These are phyloP conservation scores for Prunella fulvescens DNA, from an alignment of 2,113 vertebrate species.

Conservation along the genomic window DNA sequence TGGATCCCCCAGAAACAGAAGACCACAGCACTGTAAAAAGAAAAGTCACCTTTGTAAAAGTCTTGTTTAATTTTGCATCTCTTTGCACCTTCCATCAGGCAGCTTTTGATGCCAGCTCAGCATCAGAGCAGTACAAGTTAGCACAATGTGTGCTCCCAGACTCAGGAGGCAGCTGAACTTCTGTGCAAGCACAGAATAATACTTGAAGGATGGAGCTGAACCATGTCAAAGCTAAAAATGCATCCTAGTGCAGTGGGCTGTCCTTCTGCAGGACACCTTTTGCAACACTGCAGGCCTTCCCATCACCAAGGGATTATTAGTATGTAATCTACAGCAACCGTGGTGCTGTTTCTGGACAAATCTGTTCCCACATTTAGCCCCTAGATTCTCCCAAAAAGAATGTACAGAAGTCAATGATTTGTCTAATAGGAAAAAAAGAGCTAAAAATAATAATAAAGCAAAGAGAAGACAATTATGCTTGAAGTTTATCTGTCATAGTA, in stretches of 20 bases:
- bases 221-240: neutral
- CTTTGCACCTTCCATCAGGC: neutral
- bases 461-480: neutral
- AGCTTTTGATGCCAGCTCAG: neutral
- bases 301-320: neutral
- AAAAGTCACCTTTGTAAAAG: neutral
- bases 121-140: neutral
- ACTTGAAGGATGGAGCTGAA: neutral
- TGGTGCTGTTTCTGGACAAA: neutral
- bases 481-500: neutral
- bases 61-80: neutral
- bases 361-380: neutral
- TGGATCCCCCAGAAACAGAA: neutral
- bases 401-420: neutral
- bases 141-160: neutral
- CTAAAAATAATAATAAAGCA: neutral
- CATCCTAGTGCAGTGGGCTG: neutral
- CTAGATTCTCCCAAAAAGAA: neutral
- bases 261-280: neutral
- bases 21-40: neutral
- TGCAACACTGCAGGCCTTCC: neutral
- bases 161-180: neutral
- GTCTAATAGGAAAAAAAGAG: neutral
- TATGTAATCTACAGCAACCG: rapidly evolving
- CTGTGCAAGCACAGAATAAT: neutral